Evolutionary conservation across 2,797 vertebrate species (phyloP), one percentile per base, ranked within the genome.

Genomic region (Oreochromis grahami): DNA sequence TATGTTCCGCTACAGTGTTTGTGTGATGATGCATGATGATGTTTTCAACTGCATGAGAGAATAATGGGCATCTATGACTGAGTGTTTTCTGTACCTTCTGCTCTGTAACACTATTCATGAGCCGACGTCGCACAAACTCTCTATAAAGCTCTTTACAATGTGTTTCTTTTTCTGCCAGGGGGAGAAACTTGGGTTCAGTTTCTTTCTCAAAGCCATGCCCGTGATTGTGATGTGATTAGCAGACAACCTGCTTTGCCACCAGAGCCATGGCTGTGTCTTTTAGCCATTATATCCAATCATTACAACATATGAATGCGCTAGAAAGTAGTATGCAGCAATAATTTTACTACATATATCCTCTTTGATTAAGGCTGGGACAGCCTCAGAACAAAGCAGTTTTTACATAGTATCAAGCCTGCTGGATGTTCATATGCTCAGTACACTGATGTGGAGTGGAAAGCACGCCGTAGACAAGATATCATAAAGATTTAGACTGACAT

Each of bases 1-100:
- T 4, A 60, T 60, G 11, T 70, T 4, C 34, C 45, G 51, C 55
- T 81, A 76, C 84, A 70, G 50, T 84, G 81, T 80, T 88, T 89
- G 89, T 90, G 84, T 84, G 87, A 90, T 86, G 90, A 89, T 88
- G 88, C 88, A 85, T 86, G 86, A 88, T 88, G 77, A 92, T 91
- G 86, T 84, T 76, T 83, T 85, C 84, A 88, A 79, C 63, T 88
- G 87, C 86, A 86, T 87, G 87, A 87, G 81, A 86, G 80, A 78
- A 86, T 81, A 84, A 83, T 82, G 86, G 50, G 80, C 84, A 86
- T 87, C 63, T 92, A 88, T 87, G 88, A 78, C 9, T 78, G 76
- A 84, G 38, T 77, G 51, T 78, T 70, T 84, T 76, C 70, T 65
- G 7, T 72, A 68, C 76, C 65, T 77, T 53, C 45, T 38, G 65